Evolutionary conservation across 2,888 invertebrate genomes (phyloP).

Genomic region (Pelosia muscerda): DNA sequence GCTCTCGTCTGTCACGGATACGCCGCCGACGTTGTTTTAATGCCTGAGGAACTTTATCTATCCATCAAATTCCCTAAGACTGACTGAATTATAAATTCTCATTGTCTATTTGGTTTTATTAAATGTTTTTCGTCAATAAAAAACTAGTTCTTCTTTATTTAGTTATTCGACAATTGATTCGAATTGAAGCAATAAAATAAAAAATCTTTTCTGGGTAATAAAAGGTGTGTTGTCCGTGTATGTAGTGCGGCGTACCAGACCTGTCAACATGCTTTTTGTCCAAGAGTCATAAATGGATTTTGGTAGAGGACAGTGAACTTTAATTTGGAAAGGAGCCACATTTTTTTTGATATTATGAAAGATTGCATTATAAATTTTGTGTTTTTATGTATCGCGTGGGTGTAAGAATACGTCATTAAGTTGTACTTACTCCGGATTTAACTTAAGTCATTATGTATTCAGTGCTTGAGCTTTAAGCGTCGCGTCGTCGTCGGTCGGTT

Average conservation of each 20-base stretch:
- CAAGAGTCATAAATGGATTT: slow-evolving; percentile 47
- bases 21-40: slow-evolving; percentile 70
- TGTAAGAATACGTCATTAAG: slow-evolving; percentile 52
- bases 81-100: slow-evolving; percentile 54
- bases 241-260: slow-evolving; percentile 46
- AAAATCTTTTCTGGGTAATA: slow-evolving; percentile 42
- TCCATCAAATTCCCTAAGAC: slow-evolving; percentile 50
- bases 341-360: slow-evolving; percentile 51
- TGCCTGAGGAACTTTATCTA: slow-evolving; percentile 52
- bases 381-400: slow-evolving; percentile 46
- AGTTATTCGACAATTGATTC: slow-evolving; percentile 58
- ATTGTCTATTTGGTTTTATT: too few relatives aligned
- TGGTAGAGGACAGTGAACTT: slow-evolving; percentile 61
- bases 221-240: slow-evolving; percentile 61
- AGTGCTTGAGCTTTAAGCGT: slow-evolving; percentile 35
- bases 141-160: slow-evolving; percentile 62
- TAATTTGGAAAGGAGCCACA: slow-evolving; percentile 54
- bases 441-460: slow-evolving; percentile 20
- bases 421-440: slow-evolving; percentile 18
- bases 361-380: slow-evolving; percentile 46
- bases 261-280: slow-evolving; percentile 55
- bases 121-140: slow-evolving; percentile 46
- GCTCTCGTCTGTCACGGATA: slow-evolving; percentile 66
- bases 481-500: slow-evolving; percentile 11
- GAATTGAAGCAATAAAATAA: slow-evolving; percentile 59